Conservation (phyloP, 2,888 invertebrate genomes). For the Eurytoma adleriae region DNA sequence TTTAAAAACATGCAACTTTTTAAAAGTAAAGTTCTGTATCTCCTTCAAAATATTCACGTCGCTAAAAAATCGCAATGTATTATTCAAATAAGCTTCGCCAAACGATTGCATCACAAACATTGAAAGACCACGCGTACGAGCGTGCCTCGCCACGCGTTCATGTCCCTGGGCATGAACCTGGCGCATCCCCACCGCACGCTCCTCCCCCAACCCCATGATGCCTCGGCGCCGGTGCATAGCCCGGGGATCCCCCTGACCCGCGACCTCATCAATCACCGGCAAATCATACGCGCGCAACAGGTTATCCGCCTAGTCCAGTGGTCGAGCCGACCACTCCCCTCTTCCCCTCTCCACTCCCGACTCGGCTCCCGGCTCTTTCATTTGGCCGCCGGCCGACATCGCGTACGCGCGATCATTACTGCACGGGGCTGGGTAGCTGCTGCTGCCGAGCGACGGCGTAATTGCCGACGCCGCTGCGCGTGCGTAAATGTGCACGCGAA, state of each 20-base stretch:
- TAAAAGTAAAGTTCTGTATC: too few relatives aligned
- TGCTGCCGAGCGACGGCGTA: not conserved
- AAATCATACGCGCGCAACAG: conserved; percentile 11
- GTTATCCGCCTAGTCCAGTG: not conserved
- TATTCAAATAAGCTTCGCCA: too few relatives aligned
- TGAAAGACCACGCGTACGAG: too few relatives aligned
- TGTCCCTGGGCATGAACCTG: too few relatives aligned
- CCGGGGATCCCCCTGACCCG: conserved; percentile 27
- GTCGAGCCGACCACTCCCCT: not conserved
- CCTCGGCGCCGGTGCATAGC: too few relatives aligned
- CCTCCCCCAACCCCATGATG: too few relatives aligned
- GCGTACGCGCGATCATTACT: conserved; percentile 24
- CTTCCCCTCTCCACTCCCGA: not conserved
- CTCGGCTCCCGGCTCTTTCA: conserved; percentile 23
- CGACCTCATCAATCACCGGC: conserved; percentile 38
- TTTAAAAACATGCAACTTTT: too few relatives aligned
- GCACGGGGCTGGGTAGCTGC: not conserved
- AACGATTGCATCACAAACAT: too few relatives aligned
- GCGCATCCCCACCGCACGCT: too few relatives aligned
- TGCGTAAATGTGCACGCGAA: not conserved
- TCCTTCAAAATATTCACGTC: too few relatives aligned
- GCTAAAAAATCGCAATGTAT: too few relatives aligned
- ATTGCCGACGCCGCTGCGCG: not conserved
- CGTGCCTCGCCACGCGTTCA: too few relatives aligned
- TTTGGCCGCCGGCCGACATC: not conserved